A percentile compares a stretch with the other conserved stretches of the same genome.
These are phyloP conservation scores for Porites divaricata DNA, from an alignment of 92 coral and sea anemone species.

Conservation along the genomic window DNA sequence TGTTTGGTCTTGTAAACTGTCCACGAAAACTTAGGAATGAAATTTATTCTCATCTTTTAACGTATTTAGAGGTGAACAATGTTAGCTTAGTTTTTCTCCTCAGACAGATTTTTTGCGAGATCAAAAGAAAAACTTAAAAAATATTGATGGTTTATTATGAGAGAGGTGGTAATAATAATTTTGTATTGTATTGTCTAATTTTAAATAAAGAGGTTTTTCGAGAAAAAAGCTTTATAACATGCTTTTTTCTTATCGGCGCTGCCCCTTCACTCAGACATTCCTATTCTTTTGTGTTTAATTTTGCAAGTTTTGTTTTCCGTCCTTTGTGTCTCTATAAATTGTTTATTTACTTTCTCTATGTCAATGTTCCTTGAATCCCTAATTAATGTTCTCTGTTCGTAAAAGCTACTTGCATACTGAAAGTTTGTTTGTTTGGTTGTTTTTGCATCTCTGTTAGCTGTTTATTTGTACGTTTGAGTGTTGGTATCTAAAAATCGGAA, in stretches of 20 bases:
- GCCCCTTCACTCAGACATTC: conserved; percentile 11
- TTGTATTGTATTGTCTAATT: conserved; percentile 4
- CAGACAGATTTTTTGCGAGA: neutral
- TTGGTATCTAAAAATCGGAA: no score
- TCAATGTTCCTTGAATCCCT: neutral
- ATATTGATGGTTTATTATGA: conserved; percentile 2
- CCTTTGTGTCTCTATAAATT: neutral
- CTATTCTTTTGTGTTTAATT: neutral
- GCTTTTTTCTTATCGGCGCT: neutral
- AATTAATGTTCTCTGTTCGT: no score
- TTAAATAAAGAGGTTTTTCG: conserved; percentile 7
- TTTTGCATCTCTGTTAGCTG: no score
- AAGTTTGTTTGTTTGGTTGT: no score
- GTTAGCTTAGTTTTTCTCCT: neutral
- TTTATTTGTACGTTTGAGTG: no score
- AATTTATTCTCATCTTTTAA: neutral
- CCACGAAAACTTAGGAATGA: no score
- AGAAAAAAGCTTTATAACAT: no score
- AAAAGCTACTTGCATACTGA: no score
- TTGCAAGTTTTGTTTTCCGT: no score
- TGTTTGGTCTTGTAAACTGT: conserved; percentile 9
- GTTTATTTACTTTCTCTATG: neutral
- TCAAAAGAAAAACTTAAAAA: conserved; percentile 13
- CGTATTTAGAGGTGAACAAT: neutral
- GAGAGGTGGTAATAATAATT: neutral